Evolutionary conservation across 2,888 invertebrate species (phyloP), one percentile per base, ranked within the genome.

Genomic region (Phrixothrix hirtus): DNA sequence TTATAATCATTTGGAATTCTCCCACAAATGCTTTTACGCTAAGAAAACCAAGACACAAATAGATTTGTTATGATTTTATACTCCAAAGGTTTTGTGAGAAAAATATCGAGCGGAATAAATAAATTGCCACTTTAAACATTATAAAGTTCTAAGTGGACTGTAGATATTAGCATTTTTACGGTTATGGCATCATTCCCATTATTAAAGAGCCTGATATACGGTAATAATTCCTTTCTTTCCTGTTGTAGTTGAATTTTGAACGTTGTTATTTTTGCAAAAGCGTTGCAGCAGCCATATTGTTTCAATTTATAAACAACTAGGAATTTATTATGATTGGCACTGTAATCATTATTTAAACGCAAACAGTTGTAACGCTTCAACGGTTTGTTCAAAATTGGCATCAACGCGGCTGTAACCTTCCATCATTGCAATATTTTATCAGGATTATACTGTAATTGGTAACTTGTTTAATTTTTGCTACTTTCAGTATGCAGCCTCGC

Each of bases 101-200:
- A 21, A 43, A 34, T 15, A 43, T 35, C 34, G 29, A 36, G 45
- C 7, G 31, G 41, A 16, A 41, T 41, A 41, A 41, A 41, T 41
- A 41, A 41, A 41, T 41, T 29, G 41, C 30, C 41, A 41, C 41
- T 41, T 41, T 41, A 31, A 29, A 41, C 41, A 31, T 41, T 41
- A 41, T 41, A 41, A 31, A 27, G 41, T 29, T 41, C 27, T 41
- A 41, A 32, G 11, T 45, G 36, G 35, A 30, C 45, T 32, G 36
- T 15, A 34, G 32, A 47, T 32, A 47, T 47, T 47, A 47, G 39
- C 47, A 47, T 47, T 39, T 47, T 47, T 47, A 47, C 39, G 47
- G 38, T 47, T 47, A 47, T 47, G 39, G 46, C 46, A 46, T 32
- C 38, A 46, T 46, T 46, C 32, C 31, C 38, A 46, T 46, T 46